Base-by-base conservation (phyloP, 2,888 invertebrate genomes). In the Rhamphomyia laevipes region DNA sequence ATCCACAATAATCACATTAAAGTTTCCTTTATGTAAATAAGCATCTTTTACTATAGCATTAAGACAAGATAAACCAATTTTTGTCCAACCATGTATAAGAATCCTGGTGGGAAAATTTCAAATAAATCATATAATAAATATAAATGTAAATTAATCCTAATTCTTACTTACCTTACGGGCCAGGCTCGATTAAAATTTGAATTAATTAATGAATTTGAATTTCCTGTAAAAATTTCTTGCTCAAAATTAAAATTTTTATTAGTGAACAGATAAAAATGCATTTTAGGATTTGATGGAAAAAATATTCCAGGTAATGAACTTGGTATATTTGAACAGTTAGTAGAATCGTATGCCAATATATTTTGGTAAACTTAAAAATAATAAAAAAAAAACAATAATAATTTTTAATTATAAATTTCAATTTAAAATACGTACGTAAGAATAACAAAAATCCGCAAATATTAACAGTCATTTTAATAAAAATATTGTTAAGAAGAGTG, bases 31-130 rank as follows among this genome's bases (percentile, higher is more conserved):
- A 31, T 55, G 55, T 4, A 67, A 51, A 18, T 65, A 66, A 9
- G 64, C 64, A 35, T 63, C 57, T 50, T 63, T 64, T 15, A 67
- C 55, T 16, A 61, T 62, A 12, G 60, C 53, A 51, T 66, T 67
- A 45, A 65, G 63, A 3, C 62, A 61, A 3, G 65, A 63, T 2
- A 59, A 60, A 16, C 60, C 59, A 46, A 61, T 62, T 49, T 63
- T 63, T 61, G 63, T 65, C 65, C 66, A 68, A 15, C 68, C 68
- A 42, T 68, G 68, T 2, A 66, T 57, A 41, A 66, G 58, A 33
- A 66, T 55, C 23, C 61, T 59, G 48, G 9, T 51, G 6, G n/a
- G n/a, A 51, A 48, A 30, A 4, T 12, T 33, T 2, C 13, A 33
- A 13, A 33, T 12, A 33, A 4, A 11, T 12, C 11, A 33, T 35